Percentiles rank a stretch among this genome's conserved stretches.
Conservation (phyloP, 2,888 invertebrate genomes). For the Halocaridina rubra region DNA sequence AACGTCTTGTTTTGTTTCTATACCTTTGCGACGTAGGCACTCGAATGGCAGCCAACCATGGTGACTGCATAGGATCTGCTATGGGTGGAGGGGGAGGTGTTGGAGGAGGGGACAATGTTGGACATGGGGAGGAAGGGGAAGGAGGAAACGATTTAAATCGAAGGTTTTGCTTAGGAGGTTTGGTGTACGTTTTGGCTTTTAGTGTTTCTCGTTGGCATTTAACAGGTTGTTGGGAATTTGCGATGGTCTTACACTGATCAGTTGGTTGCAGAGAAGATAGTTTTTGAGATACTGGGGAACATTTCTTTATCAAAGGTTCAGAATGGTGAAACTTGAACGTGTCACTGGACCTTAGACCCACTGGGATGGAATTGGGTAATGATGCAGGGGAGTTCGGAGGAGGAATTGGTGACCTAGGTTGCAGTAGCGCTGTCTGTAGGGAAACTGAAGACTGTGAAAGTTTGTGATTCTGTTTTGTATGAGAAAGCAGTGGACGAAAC, state of each 20-base stretch:
- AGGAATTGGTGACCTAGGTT: background rate
- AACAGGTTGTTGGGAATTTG: background rate
- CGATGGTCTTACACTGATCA: no score
- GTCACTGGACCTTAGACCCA: background rate
- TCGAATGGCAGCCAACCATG: background rate
- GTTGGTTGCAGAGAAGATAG: no score
- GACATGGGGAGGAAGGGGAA: background rate
- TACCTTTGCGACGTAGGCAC: background rate
- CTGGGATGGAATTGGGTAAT: background rate
- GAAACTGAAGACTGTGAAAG: background rate
- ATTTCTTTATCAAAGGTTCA: background rate
- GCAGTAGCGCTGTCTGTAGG: background rate
- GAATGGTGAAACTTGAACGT: background rate
- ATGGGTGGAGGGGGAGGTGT: constrained; percentile 11
- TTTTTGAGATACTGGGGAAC: background rate
- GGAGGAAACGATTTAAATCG: background rate
- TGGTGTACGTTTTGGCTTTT: background rate
- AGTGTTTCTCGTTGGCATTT: no score
- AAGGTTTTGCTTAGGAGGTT: background rate
- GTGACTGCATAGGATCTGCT: background rate
- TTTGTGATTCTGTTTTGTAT: background rate
- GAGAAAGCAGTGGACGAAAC: background rate
- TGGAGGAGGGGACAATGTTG: background rate
- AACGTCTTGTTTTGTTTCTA: no score
- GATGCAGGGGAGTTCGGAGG: background rate